Percentiles rank a stretch among this genome's conserved stretches.
phyloP scores from a whole-genome alignment of 2,113 vertebrate genomes.

The Neogale vison region DNA sequence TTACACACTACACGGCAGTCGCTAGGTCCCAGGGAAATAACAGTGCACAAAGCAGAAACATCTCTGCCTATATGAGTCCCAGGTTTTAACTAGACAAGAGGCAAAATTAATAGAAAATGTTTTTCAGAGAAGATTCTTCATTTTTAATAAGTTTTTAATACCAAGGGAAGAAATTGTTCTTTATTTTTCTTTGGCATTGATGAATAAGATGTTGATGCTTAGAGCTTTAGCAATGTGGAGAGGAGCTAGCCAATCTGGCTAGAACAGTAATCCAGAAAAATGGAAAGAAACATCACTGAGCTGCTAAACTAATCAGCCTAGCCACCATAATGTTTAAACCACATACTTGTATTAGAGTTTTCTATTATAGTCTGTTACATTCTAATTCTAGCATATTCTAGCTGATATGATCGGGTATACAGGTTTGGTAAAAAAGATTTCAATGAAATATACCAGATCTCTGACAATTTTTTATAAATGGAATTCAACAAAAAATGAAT shows the following conservation, averaged over 20 bases:
- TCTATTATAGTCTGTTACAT: background rate
- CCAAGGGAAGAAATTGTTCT: background rate
- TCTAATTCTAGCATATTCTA: background rate
- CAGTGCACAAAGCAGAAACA: background rate
- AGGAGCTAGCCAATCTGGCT: background rate
- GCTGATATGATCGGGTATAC: background rate
- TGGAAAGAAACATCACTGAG: background rate
- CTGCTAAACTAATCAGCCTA: background rate
- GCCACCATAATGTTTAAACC: background rate
- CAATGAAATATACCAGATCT: background rate
- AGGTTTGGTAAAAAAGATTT: background rate
- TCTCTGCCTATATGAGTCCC: background rate
- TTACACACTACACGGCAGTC: background rate
- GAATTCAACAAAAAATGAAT: background rate
- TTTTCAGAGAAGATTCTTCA: background rate
- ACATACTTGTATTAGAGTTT: background rate
- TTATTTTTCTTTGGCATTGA: background rate
- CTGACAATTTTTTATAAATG: background rate
- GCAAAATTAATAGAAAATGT: background rate
- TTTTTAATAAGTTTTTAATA: slow-evolving; percentile 26
- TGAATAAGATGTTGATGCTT: background rate
- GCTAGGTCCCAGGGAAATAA: background rate
- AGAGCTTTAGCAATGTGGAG: background rate
- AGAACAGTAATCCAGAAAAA: background rate
- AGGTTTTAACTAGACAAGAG: background rate